A percentile compares a stretch with the other conserved stretches of the same genome.
These are phyloP conservation scores for Herpailurus yagouaroundi DNA, from an alignment of 2,113 vertebrate species.

Conservation along the genomic window DNA sequence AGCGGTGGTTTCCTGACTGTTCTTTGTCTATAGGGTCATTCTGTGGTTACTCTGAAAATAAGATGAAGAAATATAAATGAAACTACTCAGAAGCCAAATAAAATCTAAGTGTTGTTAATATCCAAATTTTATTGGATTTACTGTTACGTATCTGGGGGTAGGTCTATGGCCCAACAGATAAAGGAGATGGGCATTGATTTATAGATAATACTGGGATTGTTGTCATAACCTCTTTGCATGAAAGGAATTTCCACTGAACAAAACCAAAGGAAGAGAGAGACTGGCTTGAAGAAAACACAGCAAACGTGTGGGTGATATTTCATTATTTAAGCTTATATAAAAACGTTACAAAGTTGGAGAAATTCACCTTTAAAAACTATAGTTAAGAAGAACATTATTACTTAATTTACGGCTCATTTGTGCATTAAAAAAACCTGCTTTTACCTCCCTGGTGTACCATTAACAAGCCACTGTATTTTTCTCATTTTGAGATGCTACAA, in stretches of 20 bases:
- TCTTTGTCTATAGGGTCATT: not conserved
- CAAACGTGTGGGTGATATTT: not conserved
- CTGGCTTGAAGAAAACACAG: not conserved
- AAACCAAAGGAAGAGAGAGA: not conserved
- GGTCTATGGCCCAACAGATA: not conserved
- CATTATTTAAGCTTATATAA: not conserved
- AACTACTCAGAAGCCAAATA: not conserved
- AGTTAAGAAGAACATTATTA: slow-evolving; percentile 54
- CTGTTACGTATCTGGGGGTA: not conserved
- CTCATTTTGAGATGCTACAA: not conserved
- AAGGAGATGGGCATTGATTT: fast-evolving
- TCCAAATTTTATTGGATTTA: not conserved
- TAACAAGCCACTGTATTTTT: slow-evolving; percentile 34
- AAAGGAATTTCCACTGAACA: not conserved
- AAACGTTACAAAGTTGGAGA: not conserved
- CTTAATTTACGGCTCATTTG: slow-evolving; percentile 57
- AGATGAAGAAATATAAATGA: not conserved
- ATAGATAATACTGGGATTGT: not conserved
- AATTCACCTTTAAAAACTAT: slow-evolving; percentile 50
- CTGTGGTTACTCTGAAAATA: not conserved
- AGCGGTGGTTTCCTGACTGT: not conserved
- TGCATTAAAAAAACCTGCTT: slow-evolving; percentile 34
- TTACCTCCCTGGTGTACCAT: not conserved
- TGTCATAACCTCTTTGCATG: not conserved
- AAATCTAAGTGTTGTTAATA: not conserved